Conservation (phyloP, 92 coral and sea anemone species). For the Epizoanthus fatuus region DNA sequence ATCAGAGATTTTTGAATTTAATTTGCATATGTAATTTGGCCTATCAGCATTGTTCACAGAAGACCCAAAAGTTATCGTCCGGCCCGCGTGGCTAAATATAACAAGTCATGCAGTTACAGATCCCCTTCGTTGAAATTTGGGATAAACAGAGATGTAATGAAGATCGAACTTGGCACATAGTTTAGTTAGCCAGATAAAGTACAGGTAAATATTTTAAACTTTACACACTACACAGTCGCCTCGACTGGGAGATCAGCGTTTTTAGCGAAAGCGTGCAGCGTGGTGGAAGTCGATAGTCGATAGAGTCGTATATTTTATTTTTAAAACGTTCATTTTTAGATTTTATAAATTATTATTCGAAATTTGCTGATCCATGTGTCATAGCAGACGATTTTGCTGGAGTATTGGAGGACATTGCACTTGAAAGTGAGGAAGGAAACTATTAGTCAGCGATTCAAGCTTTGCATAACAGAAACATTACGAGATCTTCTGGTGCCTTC, state of each 20-base stretch:
- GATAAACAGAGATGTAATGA: neutral
- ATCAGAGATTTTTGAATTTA: neutral
- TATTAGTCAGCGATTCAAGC: conserved; percentile 5
- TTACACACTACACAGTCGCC: neutral
- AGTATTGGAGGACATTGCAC: neutral
- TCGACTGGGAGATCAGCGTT: neutral
- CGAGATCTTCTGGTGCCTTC: conserved; percentile 7
- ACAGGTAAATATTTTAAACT: neutral
- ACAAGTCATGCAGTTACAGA: neutral
- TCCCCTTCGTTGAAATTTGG: neutral
- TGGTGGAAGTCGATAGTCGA: too few species aligned
- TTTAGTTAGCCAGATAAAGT: neutral
- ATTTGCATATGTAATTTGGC: conserved; percentile 17
- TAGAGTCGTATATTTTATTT: neutral
- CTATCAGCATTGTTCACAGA: conserved; percentile 2
- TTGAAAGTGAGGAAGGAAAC: neutral
- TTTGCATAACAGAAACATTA: conserved; percentile 32
- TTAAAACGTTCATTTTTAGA: neutral
- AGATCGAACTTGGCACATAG: neutral
- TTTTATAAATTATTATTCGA: neutral
- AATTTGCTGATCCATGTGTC: neutral
- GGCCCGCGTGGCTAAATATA: conserved; percentile 28
- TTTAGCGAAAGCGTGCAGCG: neutral
- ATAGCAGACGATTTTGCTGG: neutral
- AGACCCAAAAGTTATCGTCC: neutral